These are phyloP conservation scores for Ailuropoda melanoleuca DNA, from an alignment of 2,113 vertebrate species.

Conservation along the genomic window DNA sequence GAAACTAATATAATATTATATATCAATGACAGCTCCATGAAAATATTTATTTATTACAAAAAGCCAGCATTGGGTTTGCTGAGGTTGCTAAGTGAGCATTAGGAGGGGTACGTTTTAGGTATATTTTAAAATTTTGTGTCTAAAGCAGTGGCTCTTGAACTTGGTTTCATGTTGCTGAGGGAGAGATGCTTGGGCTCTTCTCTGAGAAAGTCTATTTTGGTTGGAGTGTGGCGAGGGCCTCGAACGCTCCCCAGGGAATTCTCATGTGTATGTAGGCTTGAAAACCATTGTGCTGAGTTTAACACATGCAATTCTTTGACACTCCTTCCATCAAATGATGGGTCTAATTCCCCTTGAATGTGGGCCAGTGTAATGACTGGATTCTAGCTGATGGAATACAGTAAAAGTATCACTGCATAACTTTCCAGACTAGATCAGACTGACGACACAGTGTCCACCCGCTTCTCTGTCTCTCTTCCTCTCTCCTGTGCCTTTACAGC, in stretches of 20 bases:
- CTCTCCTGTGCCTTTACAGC: not conserved
- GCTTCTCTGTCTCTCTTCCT: not conserved
- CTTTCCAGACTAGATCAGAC: not conserved
- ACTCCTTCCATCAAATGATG: not conserved
- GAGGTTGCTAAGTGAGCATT: not conserved
- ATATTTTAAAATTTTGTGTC: not conserved
- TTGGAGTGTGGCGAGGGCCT: not conserved
- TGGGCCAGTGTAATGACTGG: not conserved
- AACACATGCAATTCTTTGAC: not conserved
- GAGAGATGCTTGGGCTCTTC: not conserved
- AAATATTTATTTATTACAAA: not conserved
- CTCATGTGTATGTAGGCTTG: not conserved
- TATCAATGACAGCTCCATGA: no score
- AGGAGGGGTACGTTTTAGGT: not conserved
- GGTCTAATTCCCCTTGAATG: not conserved
- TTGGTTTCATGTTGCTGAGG: not conserved
- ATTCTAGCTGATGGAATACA: not conserved
- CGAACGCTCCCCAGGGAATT: not conserved
- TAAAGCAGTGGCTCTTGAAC: not conserved
- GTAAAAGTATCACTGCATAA: not conserved
- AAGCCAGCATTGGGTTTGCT: not conserved
- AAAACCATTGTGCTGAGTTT: not conserved
- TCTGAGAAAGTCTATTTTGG: not conserved
- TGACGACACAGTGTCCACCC: not conserved
- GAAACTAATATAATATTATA: not conserved